Base-by-base conservation (phyloP, 92 coral and sea anemone species). In the Heteractis magnifica region DNA sequence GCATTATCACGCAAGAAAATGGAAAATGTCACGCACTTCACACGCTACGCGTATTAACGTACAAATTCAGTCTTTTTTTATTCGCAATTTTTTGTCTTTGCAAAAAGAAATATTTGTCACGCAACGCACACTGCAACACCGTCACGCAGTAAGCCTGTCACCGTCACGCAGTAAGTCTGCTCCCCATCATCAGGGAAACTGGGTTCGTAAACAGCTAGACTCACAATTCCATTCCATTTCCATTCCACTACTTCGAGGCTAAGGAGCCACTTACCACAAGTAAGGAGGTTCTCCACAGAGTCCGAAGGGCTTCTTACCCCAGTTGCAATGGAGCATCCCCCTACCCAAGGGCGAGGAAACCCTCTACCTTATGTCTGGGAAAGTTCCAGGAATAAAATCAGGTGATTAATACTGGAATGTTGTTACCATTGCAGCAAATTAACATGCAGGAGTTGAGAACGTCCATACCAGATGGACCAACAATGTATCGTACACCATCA, bases 381-480 rank as follows among this genome's bases (percentile, higher is more conserved):
- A 34, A 34, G 44, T 34, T 34, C 2, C 2, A 34, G 3, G 44
- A 34, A 34, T 34, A 34, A 34, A 34, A 0, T 34, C 44, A 34
- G 44, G 44, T 34, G 44, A 34, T 34, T 18, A 62, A 23, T 68
- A 41, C 56, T 14, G 62, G n/a, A 15, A 0, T 23, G 52, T 53
- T 80, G 14, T 75, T 85, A 26, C 84, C 77, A 64, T 80, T 52
- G 10, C 79, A 93, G 97, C 92, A 84, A 20, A 80, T 93, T 85
- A 90, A 88, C 52, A 82, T 93, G 91, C 95, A 93, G 78, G 97
- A 93, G 62, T 83, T 93, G 3, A 81, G 82, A 51, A 48, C 90
- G 75, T 77, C 85, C n/a, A 81, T 91, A 51, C 78, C 91, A 13
- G 97, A 93, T 78, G 97, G 97, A 4, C 83, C 89, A 48, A 82